These are phyloP conservation scores for Dendrolimus punctatus DNA, from an alignment of 1,140 invertebrate species.

Conservation along the genomic window DNA sequence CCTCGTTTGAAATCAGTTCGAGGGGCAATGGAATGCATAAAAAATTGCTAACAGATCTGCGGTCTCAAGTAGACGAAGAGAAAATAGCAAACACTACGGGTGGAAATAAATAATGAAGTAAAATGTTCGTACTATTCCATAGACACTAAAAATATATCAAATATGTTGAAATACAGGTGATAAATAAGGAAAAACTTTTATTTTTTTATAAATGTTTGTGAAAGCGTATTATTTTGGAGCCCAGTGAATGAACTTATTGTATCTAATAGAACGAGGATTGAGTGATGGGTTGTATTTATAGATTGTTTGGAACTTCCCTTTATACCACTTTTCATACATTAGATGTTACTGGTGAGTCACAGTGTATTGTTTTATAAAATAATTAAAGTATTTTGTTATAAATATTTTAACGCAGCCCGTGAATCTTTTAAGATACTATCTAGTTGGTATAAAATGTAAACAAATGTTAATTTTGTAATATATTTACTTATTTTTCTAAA, in stretches of 20 bases:
- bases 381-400: too few species aligned
- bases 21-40: conserved; percentile 58
- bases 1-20: conserved; percentile 45
- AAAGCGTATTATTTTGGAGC: conserved; percentile 10
- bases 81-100: conserved; percentile 23
- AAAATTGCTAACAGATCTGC: conserved; percentile 48
- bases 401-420: too few species aligned
- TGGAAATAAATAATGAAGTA: conserved; percentile 42
- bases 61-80: conserved; percentile 38
- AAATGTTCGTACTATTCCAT: conserved; percentile 24
- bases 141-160: conserved; percentile 33
- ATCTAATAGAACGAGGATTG: conserved; percentile 9
- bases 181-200: conserved; percentile 15
- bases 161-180: conserved; percentile 55
- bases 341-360: conserved; percentile 14
- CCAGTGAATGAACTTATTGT: conserved; percentile 7
- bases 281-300: conserved; percentile 9
- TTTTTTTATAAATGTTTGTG: conserved; percentile 16
- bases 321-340: conserved; percentile 7
- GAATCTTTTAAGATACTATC: too few species aligned
- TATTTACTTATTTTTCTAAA: too few species aligned
- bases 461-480: too few species aligned
- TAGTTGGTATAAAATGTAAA: too few species aligned
- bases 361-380: conserved; percentile 1
- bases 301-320: conserved; percentile 12